These are phyloP conservation scores for Apistogramma diplotaenia DNA, from an alignment of 2,113 vertebrate genomes.

Conservation along the genomic window DNA sequence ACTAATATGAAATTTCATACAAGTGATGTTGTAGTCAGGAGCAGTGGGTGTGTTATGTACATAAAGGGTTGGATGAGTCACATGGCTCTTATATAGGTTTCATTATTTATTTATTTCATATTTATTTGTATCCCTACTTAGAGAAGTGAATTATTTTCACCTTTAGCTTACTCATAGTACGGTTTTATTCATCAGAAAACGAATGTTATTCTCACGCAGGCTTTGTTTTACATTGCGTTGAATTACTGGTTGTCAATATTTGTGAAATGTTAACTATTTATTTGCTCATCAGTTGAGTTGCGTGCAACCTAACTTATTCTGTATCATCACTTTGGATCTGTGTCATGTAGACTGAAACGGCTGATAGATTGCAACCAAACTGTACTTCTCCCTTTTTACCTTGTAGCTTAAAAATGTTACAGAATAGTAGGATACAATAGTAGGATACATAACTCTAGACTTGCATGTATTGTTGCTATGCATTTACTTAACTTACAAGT, in stretches of 20 bases:
- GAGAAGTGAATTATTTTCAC: conserved; percentile 54
- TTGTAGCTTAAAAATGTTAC: conserved; percentile 57
- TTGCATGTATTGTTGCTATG: conserved; percentile 78
- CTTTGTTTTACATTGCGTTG: conserved; percentile 37
- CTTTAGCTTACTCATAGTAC: conserved; percentile 40
- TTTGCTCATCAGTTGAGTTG: conserved; percentile 65
- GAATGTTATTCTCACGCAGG: conserved; percentile 59
- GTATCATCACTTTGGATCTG: conserved; percentile 54
- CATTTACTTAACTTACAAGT: conserved; percentile 69
- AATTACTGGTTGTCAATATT: conserved; percentile 71
- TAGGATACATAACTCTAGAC: conserved; percentile 65
- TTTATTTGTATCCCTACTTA: conserved; percentile 73
- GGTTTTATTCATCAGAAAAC: conserved; percentile 54
- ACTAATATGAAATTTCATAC: conserved; percentile 70
- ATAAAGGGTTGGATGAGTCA: conserved; percentile 57
- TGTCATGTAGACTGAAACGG: conserved; percentile 56
- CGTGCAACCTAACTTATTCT: conserved; percentile 71
- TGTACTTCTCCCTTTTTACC: conserved; percentile 57
- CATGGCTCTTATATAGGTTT: conserved; percentile 51
- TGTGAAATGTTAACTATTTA: conserved; percentile 74
- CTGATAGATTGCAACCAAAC: conserved; percentile 63
- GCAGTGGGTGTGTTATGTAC: conserved; percentile 57
- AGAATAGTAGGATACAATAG: conserved; percentile 50
- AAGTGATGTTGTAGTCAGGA: conserved; percentile 57
- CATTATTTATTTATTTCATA: conserved; percentile 78